Evolutionary conservation across 2,888 invertebrate species (phyloP).

Genomic region (Xylophagus ater): DNA sequence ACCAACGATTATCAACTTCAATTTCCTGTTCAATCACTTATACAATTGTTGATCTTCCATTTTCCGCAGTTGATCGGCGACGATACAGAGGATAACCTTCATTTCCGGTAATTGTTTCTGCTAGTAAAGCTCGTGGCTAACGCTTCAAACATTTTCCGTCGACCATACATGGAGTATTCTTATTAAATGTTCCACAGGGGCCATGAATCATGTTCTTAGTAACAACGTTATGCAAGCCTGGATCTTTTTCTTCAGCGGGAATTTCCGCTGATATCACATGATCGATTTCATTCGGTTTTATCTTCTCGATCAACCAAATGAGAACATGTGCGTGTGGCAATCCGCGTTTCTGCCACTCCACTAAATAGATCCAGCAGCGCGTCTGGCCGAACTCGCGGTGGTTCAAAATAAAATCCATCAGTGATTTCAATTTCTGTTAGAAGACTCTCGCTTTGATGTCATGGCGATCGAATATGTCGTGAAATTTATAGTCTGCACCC

Average conservation of each 20-base stretch:
- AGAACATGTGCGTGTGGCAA: slow-evolving; percentile 26
- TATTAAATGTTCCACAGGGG: slow-evolving; percentile 27
- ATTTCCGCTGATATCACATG: slow-evolving; percentile 16
- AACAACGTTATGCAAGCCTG: slow-evolving; percentile 21
- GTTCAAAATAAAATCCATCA: too few relatives aligned
- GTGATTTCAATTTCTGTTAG: slow-evolving; percentile 14
- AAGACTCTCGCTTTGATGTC: slow-evolving; percentile 18
- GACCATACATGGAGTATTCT: slow-evolving; percentile 30
- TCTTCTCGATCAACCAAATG: slow-evolving; percentile 20
- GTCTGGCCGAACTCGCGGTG: slow-evolving; percentile 19
- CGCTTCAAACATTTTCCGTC: slow-evolving; percentile 27
- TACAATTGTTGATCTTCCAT: slow-evolving; percentile 19
- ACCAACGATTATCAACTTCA: slow-evolving; percentile 24
- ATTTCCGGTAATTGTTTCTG: slow-evolving; percentile 24
- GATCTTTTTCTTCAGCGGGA: slow-evolving; percentile 24
- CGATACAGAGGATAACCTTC: slow-evolving; percentile 28
- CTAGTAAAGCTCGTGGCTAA: slow-evolving; percentile 20
- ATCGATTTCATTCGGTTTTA: slow-evolving; percentile 17
- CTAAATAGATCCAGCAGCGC: slow-evolving; percentile 25
- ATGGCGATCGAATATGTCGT: too few relatives aligned
- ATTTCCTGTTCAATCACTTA: slow-evolving; percentile 23
- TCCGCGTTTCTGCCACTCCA: too few relatives aligned
- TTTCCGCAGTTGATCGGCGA: slow-evolving; percentile 21
- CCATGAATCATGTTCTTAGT: slow-evolving; percentile 27
- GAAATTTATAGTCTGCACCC: too few relatives aligned